These are phyloP conservation scores for Lepidothrix coronata DNA, from an alignment of 2,113 vertebrate species.

Conservation along the genomic window DNA sequence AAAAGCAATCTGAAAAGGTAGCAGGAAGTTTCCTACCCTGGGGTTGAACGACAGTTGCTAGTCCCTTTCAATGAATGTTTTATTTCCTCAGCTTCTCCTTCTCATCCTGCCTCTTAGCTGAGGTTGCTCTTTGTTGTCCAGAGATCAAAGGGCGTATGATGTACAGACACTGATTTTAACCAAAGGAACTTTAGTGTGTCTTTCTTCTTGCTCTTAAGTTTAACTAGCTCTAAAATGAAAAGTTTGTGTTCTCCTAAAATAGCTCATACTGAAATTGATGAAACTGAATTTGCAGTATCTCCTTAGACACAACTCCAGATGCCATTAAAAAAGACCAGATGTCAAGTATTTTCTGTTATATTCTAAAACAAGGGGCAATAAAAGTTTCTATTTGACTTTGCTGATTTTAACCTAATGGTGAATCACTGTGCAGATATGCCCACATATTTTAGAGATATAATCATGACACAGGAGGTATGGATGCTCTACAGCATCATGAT, in stretches of 20 bases:
- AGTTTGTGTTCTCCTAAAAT: constrained; percentile 1
- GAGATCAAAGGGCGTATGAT: not conserved
- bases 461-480: constrained; percentile 20
- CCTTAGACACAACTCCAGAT: constrained; percentile 55
- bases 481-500: constrained; percentile 24
- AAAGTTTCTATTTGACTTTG: constrained; percentile 56
- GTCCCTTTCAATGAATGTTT: not conserved
- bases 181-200: not conserved
- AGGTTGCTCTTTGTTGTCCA: not conserved
- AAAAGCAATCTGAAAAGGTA: not conserved
- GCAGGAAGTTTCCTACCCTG: not conserved
- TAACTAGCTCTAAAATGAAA: not conserved
- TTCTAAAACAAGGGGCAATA: constrained; percentile 51
- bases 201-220: not conserved
- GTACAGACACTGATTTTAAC: not conserved
- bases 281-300: constrained; percentile 50
- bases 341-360: constrained; percentile 53
- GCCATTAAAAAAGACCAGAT: constrained; percentile 68
- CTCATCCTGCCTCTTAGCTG: not conserved
- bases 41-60: not conserved
- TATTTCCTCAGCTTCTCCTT: not conserved
- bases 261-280: not conserved
- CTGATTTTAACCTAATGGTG: constrained; percentile 30
- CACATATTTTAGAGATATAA: constrained; percentile 39
- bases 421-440: constrained; percentile 38